Base-by-base conservation (phyloP, 2,888 invertebrate species). In the Phanerotoma sp. region DNA sequence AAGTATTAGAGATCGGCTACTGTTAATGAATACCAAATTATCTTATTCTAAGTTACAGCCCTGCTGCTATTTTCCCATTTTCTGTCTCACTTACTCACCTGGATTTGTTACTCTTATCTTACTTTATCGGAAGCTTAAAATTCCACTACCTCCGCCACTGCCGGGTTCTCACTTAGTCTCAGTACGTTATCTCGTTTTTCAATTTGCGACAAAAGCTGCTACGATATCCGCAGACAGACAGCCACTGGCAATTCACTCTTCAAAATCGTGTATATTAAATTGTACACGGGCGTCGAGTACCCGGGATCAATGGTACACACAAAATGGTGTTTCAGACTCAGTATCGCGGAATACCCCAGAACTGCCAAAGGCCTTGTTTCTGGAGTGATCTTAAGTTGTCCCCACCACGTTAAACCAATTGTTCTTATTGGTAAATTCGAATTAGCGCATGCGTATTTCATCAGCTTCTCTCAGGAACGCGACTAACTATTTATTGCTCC, bases 271-370 rank as follows among this genome's bases (percentile, higher is more conserved):
- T 54, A 66, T 67, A 70, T 68, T 69, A 68, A 67, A 67, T 59
- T 51, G 59, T 53, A 56, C 73, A 75, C 74, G 71, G 71, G 74
- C 71, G 74, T 73, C 73, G 73, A 70, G 70, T 68, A 64, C 28
- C 69, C 72, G 73, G 73, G 73, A 72, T 71, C 74, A 61, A 61
- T 50, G 53, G 61, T 60, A 52, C 54, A 54, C 58, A 64, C 68
- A 72, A 75, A 74, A 73, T 75, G 75, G 74, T 30, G 37, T n/a
- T 22, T 48, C 35, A 46, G 28, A 16, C 7, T n/a, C 16, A 22
- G 55, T 54, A 40, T 55, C 55, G 54, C 54, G 38, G 37, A 54
- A 48, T 40, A 46, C 53, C 58, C 60, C 15, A 56, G 50, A 35
- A 25, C 25, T 25, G 35, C 45, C 40, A 20, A 28, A 47, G 53